A percentile compares a stretch with the other conserved stretches of the same genome.
Evolutionary conservation across 2,888 invertebrate genomes (phyloP).

Genomic region (Steinernema scapterisci): DNA sequence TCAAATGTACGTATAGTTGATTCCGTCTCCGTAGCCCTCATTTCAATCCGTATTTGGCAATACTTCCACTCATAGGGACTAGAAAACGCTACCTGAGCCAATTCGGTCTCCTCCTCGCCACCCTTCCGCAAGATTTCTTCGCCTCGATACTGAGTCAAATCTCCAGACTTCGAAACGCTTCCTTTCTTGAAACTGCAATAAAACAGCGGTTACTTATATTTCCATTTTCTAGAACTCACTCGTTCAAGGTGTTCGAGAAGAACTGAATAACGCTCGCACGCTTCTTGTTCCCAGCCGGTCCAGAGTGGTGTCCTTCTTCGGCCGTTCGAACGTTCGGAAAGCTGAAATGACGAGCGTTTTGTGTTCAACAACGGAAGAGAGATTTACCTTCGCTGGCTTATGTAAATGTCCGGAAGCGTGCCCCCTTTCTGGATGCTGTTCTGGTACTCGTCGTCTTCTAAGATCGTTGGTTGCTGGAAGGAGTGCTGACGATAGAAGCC

Average conservation of each 20-base stretch:
- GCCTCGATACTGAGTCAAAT: slow-evolving; percentile 29
- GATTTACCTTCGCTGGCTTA: background rate
- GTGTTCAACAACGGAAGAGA: background rate
- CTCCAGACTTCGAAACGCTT: slow-evolving; percentile 14
- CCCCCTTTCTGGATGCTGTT: slow-evolving; percentile 32
- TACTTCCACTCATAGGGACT: no score
- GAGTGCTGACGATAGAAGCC: slow-evolving; percentile 28
- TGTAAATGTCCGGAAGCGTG: background rate
- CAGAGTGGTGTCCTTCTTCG: background rate
- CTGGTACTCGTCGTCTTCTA: slow-evolving; percentile 36
- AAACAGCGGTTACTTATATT: background rate
- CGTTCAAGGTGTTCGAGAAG: slow-evolving; percentile 32
- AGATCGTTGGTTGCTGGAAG: slow-evolving; percentile 38
- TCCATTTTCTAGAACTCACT: slow-evolving; percentile 6
- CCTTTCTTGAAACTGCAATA: slow-evolving; percentile 26
- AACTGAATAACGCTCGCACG: slow-evolving; percentile 33
- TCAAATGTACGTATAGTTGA: no score
- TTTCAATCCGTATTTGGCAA: no score
- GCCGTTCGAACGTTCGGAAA: slow-evolving; percentile 36
- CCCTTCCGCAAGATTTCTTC: slow-evolving; percentile 36
- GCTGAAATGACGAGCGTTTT: slow-evolving; percentile 9
- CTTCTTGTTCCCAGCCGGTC: background rate
- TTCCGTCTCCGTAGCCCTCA: no score
- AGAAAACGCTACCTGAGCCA: slow-evolving; percentile 37
- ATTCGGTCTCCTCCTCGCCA: slow-evolving; percentile 40